Conservation (phyloP, 2,797 vertebrate genomes). For the Brachymystax lenok region DNA sequence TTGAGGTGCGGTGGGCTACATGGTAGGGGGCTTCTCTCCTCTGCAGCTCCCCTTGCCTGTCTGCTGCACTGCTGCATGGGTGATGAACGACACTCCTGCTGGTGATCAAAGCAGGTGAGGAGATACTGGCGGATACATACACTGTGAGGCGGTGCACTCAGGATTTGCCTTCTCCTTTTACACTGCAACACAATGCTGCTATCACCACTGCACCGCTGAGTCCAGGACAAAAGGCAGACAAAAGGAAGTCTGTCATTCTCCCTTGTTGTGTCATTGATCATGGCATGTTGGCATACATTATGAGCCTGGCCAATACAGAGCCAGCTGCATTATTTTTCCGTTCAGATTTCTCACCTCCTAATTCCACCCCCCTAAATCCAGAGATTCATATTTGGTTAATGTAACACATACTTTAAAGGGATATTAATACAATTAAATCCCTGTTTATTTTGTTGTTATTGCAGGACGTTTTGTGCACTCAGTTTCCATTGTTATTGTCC, state of each 20-base stretch:
- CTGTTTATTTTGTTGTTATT: conserved; percentile 50
- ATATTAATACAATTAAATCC: conserved; percentile 5
- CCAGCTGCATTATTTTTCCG: neutral
- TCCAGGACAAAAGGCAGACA: neutral
- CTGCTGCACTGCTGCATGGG: conserved; percentile 60
- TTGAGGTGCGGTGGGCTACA: neutral
- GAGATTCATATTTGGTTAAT: neutral
- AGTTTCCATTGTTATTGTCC: conserved; percentile 66
- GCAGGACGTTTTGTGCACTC: conserved; percentile 42
- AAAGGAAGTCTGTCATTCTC: conserved; percentile 1
- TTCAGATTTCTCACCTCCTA: neutral
- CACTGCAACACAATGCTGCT: conserved; percentile 47
- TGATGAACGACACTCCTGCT: conserved; percentile 73
- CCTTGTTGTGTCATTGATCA: neutral
- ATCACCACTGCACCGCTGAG: neutral
- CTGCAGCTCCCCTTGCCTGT: conserved; percentile 38
- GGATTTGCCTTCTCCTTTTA: conserved; percentile 43
- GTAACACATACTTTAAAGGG: neutral
- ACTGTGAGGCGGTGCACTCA: conserved; percentile 32
- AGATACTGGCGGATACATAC: conserved; percentile 38
- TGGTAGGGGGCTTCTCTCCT: neutral
- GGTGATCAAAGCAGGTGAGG: conserved; percentile 75
- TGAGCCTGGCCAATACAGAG: neutral
- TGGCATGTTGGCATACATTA: neutral
- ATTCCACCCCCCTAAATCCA: neutral